Conservation (phyloP, 2,113 vertebrate species). For the Alligator mississippiensis region DNA sequence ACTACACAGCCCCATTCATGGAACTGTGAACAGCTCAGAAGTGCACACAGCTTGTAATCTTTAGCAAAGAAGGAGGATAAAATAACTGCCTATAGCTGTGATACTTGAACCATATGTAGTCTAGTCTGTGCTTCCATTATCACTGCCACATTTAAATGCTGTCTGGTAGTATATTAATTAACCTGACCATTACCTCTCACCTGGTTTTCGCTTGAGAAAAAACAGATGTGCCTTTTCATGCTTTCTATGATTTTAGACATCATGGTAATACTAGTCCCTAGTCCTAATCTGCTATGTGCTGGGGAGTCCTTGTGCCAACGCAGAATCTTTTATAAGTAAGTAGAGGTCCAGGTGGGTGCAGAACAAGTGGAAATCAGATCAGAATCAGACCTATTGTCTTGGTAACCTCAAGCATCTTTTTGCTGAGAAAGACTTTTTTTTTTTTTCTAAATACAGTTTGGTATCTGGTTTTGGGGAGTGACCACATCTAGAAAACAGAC, state of each 20-base stretch:
- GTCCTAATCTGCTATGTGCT: conserved; percentile 11
- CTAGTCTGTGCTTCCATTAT: not conserved
- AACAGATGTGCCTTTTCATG: not conserved
- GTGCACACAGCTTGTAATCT: conserved; percentile 15
- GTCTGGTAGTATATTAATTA: too few relatives aligned
- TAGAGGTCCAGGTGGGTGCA: not conserved
- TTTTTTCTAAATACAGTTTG: not conserved
- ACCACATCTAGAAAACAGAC: not conserved
- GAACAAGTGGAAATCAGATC: not conserved
- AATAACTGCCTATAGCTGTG: not conserved
- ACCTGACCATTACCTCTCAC: too few relatives aligned
- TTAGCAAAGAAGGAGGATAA: conserved; percentile 15
- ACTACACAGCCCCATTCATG: not conserved
- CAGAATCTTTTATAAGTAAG: conserved; percentile 30
- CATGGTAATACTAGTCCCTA: not conserved
- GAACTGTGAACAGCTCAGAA: not conserved
- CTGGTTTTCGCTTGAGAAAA: not conserved
- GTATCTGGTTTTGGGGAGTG: not conserved
- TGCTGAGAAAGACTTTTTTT: conserved; percentile 11
- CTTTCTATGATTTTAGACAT: not conserved
- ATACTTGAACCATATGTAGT: not conserved
- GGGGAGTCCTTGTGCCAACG: conserved; percentile 8
- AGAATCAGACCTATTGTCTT: not conserved
- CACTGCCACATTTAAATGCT: too few relatives aligned
- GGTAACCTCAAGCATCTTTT: conserved; percentile 10